Conservation (phyloP, 1,140 invertebrate genomes). For the Physella acuta region DNA sequence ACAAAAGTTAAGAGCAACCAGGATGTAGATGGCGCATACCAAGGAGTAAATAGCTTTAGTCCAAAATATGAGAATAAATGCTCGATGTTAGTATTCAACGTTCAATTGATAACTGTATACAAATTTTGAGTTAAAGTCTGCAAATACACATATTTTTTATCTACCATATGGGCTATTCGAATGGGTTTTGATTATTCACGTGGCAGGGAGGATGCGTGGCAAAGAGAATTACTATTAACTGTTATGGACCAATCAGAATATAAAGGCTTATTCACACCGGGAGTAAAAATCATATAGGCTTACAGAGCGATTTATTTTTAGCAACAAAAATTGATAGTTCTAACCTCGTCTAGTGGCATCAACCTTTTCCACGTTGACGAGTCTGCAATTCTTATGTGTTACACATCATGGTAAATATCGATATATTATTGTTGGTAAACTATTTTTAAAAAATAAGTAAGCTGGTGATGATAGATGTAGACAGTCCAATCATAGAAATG, state of each 20-base stretch:
- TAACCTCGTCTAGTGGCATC: background rate
- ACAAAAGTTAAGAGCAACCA: background rate
- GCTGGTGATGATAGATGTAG: too few species aligned
- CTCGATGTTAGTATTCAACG: background rate
- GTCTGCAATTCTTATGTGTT: too few species aligned
- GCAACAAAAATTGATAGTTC: constrained; percentile 16
- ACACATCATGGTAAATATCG: too few species aligned
- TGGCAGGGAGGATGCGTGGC: constrained; percentile 29
- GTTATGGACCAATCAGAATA: constrained; percentile 36
- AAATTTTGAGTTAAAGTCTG: too few species aligned
- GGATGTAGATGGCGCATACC: constrained; percentile 16
- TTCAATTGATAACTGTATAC: too few species aligned
- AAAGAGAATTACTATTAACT: constrained; percentile 12
- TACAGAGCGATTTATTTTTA: constrained; percentile 21
- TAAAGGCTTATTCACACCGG: constrained; percentile 28
- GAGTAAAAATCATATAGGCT: background rate
- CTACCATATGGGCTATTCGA: too few species aligned
- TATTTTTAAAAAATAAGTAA: too few species aligned
- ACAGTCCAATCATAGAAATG: too few species aligned
- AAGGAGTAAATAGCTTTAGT: background rate
- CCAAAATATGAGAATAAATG: background rate
- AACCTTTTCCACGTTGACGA: constrained; percentile 29
- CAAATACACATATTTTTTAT: too few species aligned
- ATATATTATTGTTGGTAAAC: too few species aligned
- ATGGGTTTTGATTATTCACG: constrained; percentile 11